phyloP scores from a whole-genome alignment of 2,113 vertebrate species.

The Thunnus thynnus region DNA sequence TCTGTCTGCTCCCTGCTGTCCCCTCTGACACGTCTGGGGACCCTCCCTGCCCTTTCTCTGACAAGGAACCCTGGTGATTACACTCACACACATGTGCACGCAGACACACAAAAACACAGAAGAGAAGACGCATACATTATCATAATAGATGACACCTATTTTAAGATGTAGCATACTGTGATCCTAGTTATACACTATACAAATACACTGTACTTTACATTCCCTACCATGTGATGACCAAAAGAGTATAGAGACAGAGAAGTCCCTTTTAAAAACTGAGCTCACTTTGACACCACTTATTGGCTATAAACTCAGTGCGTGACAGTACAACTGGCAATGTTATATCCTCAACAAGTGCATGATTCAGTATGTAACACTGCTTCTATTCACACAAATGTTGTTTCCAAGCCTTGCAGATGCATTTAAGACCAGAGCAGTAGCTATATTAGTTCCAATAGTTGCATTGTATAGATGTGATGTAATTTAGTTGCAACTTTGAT shows the following conservation, averaged over 20 bases:
- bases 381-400: background rate
- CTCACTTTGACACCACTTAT: background rate
- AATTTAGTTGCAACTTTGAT: background rate
- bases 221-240: background rate
- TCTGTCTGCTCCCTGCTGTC: constrained; percentile 62
- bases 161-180: background rate
- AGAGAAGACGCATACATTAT: background rate
- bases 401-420: background rate
- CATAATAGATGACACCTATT: constrained; percentile 19
- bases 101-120: background rate
- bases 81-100: constrained; percentile 2
- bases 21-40: constrained; percentile 57
- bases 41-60: constrained; percentile 66
- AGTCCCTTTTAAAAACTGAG: constrained; percentile 4
- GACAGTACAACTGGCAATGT: background rate
- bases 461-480: background rate
- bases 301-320: background rate
- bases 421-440: background rate
- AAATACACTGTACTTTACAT: background rate
- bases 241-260: background rate
- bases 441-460: background rate
- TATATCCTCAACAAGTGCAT: background rate
- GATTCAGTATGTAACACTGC: constrained; percentile 20
- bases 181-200: background rate
- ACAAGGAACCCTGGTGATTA: constrained; percentile 56